Evolutionary conservation across 2,113 vertebrate species (phyloP).

Genomic region (Aythya baeri): DNA sequence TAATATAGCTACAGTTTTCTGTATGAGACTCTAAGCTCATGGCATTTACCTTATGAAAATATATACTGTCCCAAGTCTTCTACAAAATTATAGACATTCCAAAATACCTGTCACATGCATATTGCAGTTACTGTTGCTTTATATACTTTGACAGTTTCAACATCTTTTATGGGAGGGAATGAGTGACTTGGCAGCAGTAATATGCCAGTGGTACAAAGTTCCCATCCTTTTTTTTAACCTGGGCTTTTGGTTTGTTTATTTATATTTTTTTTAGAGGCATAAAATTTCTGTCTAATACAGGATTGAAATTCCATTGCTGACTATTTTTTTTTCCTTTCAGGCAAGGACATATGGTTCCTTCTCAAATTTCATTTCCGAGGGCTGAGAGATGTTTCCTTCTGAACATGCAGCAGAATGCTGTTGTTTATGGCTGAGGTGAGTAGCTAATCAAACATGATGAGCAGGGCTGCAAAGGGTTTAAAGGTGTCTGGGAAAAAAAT

Average conservation of each 20-base stretch:
- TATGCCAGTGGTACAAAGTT: not conserved
- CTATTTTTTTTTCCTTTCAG: not conserved
- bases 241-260: not conserved
- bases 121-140: not conserved
- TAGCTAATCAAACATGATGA: not conserved
- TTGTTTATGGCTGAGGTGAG: not conserved
- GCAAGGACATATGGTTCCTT: not conserved
- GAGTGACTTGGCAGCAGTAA: not conserved
- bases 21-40: rapidly evolving
- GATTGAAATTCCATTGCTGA: not conserved
- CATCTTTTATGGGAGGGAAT: not conserved
- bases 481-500: not conserved
- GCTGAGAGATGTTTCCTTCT: not conserved
- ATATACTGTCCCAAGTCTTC: not conserved
- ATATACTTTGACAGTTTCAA: not conserved
- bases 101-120: not conserved
- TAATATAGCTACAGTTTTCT: not conserved
- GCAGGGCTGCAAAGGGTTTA: not conserved
- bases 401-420: rapidly evolving
- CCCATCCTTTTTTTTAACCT: not conserved
- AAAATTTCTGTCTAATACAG: not conserved
- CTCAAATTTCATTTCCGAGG: not conserved
- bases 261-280: rapidly evolving
- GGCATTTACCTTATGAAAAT: not conserved
- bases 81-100: not conserved